Evolutionary conservation across 92 coral and sea anemone species (phyloP), one percentile per base, ranked within the genome.

Genomic region (Epizoanthus stellaris): DNA sequence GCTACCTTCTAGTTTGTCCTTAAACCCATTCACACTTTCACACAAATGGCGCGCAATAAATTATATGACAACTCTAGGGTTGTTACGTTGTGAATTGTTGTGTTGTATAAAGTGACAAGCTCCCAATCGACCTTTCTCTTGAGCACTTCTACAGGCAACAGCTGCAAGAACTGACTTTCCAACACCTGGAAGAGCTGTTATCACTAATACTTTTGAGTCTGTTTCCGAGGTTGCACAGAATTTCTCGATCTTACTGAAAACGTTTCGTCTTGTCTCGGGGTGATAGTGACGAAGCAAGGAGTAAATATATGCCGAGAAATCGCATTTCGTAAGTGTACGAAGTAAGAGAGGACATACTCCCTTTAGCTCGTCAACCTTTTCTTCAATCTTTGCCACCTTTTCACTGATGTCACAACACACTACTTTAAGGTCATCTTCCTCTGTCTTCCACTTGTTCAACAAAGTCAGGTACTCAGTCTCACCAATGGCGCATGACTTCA

Each of bases 221-320:
- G 17, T 19, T 25, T 25, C 23, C 11, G 8, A 62, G 8, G 3
- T 19, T 25, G 19, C 23, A 20, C 30, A 62, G 10, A 62, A 9
- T 62, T n/a, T 62, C 67, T 4, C 67, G 15, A 7, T 4, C 15
- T 62, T 10, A 9, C 19, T 62, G 9, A 62, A 4, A 12, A 62
- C 3, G 87, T 83, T 90, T 15, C 38, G 19, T 2, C 91, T 79
- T 45, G 88, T 87, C 49, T 88, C 92, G 10, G 36, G 72, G 52
- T 74, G 82, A 47, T 64, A 52, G 57, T 75, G 80, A 6, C 71
- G 40, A 19, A 49, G 34, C 15, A 71, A 57, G 49, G 20, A 73
- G 40, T 73, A 43, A 39, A 89, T 80, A 52, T 89, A 87, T 4
- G 79, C 63, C 4, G 82, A 30, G 72, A 89, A 89, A 65, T 89